Base-by-base conservation (phyloP, 2,888 invertebrate genomes). In the Stenodema calcarata region DNA sequence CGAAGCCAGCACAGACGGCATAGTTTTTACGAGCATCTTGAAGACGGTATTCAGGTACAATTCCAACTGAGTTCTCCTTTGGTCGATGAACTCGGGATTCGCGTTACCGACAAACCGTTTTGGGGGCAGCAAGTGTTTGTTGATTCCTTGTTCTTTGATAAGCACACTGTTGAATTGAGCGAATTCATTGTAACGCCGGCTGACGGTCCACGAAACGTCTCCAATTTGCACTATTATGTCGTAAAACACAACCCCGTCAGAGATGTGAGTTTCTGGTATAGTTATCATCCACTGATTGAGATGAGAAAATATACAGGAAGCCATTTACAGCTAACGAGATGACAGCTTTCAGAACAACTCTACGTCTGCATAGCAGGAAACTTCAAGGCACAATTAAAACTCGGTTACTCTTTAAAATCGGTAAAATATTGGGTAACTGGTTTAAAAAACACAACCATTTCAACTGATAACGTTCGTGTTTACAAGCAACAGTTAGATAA, bases 61-160 rank as follows among this genome's bases (percentile, higher is more conserved):
- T 91, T 97, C 95, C 62, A 99, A 92, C 18, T 95, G 96, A 88
- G 94, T 93, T 87, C 96, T 94, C 84, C 98, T 93, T 90, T 95
- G 95, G 90, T 96, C 96, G 0, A 99, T 93, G 91, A 99, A 99
- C 86, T 94, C 93, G 0, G 96, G 96, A 88, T 96, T 96, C 91
- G 96, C 96, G 90, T 98, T 98, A 0, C 98, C 95, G 89, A 98
- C 95, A 3, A 97, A 93, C 92, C 98, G 98, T 91, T 99, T 99
- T 0, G 97, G 97, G 14, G 99, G 99, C 18, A 99, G 92, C 87
- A 97, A 92, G 90, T 96, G 96, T 90, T 95, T 96, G 9, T 95
- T 94, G 3, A 97, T 94, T 81, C 96, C 95, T 91, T 96, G 95
- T 89, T 96, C 95, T 2, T 93, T 91, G 0, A 96, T 95, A n/a